phyloP scores from a whole-genome alignment of 2,888 invertebrate genomes.

The Thymelicus lineola region DNA sequence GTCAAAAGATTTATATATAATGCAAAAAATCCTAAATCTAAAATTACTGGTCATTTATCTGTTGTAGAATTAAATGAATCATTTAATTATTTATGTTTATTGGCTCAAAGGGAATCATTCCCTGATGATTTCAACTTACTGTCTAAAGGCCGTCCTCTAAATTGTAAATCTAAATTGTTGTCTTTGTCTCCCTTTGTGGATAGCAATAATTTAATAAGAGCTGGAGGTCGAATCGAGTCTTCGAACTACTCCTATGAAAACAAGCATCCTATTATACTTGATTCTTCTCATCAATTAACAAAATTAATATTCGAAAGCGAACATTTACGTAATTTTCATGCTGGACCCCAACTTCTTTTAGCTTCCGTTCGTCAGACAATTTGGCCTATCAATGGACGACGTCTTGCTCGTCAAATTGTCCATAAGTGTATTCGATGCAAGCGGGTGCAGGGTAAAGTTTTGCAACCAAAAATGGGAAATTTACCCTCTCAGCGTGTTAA shows the following conservation, averaged over 20 bases:
- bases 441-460: slow-evolving; percentile 6
- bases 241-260: background rate
- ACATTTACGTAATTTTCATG: slow-evolving; percentile 1
- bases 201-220: slow-evolving; percentile 10
- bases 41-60: too few relatives aligned
- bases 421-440: slow-evolving; percentile 13
- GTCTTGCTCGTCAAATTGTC: slow-evolving; percentile 4
- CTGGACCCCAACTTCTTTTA: background rate
- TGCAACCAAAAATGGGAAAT: slow-evolving; percentile 26
- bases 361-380: background rate
- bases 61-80: too few relatives aligned
- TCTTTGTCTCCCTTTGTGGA: slow-evolving; percentile 15
- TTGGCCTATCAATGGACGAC: slow-evolving; percentile 9
- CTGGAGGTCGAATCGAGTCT: background rate
- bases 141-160: background rate
- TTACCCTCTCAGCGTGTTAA: background rate
- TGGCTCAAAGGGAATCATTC: slow-evolving; percentile 38
- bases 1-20: too few relatives aligned
- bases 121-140: slow-evolving; percentile 4
- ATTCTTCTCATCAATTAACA: background rate
- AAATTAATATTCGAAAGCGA: background rate
- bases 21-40: too few relatives aligned
- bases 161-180: slow-evolving; percentile 10
- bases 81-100: background rate
- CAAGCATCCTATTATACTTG: background rate